Percentiles rank a stretch among this genome's conserved stretches.
Conservation (phyloP, 2,797 vertebrate species). For the Myotis myotis region DNA sequence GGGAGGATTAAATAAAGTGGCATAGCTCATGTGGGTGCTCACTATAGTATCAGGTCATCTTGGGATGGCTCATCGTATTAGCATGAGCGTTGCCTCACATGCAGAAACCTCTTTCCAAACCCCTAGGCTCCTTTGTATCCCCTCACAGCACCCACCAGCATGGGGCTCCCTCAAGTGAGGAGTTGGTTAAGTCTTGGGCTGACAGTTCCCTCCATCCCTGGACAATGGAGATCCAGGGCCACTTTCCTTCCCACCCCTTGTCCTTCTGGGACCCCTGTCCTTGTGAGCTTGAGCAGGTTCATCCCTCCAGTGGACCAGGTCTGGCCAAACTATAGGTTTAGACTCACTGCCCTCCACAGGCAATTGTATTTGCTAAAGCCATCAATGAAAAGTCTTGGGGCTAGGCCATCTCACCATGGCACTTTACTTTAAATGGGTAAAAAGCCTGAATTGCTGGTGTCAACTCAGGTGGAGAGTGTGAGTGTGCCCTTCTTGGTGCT, state of each 20-base stretch:
- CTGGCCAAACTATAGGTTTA: not conserved
- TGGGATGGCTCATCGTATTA: not conserved
- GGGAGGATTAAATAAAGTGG: not conserved
- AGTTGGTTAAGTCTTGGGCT: not conserved
- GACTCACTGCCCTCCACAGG: not conserved
- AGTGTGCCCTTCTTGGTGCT: not conserved
- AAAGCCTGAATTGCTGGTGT: not conserved
- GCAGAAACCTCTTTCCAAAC: not conserved
- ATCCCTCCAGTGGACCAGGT: not conserved
- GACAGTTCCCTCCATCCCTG: not conserved
- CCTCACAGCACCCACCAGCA: not conserved
- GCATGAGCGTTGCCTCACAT: not conserved
- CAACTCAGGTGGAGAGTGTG: not conserved
- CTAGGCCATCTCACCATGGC: not conserved
- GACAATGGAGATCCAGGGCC: not conserved
- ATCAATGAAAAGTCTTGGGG: not conserved
- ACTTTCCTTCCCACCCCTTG: not conserved
- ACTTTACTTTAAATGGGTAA: not conserved
- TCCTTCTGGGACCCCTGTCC: not conserved
- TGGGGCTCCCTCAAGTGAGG: not conserved
- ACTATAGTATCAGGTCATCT: not conserved
- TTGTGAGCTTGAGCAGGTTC: not conserved
- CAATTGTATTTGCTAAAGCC: not conserved
- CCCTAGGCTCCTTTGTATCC: not conserved
- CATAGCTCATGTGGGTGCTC: not conserved